A percentile compares a stretch with the other conserved stretches of the same genome.
Evolutionary conservation across 2,797 vertebrate species (phyloP).

Genomic region (Telmatherina bonti): DNA sequence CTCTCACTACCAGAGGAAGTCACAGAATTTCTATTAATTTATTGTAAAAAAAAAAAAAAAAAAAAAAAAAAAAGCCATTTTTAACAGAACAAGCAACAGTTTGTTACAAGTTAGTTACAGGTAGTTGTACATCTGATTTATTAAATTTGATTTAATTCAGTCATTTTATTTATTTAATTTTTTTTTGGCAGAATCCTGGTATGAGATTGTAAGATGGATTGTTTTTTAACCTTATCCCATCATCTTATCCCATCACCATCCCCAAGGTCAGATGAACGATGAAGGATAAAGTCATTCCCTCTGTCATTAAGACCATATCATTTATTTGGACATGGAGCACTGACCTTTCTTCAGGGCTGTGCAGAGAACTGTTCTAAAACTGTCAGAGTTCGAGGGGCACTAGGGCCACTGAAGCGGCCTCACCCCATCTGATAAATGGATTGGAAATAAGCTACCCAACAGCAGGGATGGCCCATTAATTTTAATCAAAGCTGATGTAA

Average conservation of each 20-base stretch:
- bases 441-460: slow-evolving; percentile 95
- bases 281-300: slow-evolving; percentile 78
- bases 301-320: slow-evolving; percentile 87
- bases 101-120: too few species aligned
- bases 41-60: too few species aligned
- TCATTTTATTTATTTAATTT: too few species aligned
- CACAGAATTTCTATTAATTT: too few species aligned
- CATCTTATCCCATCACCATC: slow-evolving; percentile 59
- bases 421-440: slow-evolving; percentile 92
- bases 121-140: too few species aligned
- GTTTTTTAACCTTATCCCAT: slow-evolving; percentile 41
- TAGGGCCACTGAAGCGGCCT: slow-evolving; percentile 85
- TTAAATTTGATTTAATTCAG: too few species aligned
- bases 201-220: slow-evolving; percentile 68
- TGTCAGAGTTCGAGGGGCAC: slow-evolving; percentile 83
- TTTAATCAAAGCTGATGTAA: slow-evolving; percentile 98
- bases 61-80: too few species aligned
- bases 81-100: too few species aligned
- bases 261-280: slow-evolving; percentile 80
- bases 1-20: too few species aligned
- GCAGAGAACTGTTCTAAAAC: slow-evolving; percentile 88
- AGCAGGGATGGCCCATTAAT: slow-evolving; percentile 96
- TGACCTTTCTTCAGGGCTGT: slow-evolving; percentile 87
- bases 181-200: slow-evolving; percentile 67
- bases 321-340: slow-evolving; percentile 86